Evolutionary conservation across 2,113 vertebrate species (phyloP).

Genomic region (Triplophysa dalaica): DNA sequence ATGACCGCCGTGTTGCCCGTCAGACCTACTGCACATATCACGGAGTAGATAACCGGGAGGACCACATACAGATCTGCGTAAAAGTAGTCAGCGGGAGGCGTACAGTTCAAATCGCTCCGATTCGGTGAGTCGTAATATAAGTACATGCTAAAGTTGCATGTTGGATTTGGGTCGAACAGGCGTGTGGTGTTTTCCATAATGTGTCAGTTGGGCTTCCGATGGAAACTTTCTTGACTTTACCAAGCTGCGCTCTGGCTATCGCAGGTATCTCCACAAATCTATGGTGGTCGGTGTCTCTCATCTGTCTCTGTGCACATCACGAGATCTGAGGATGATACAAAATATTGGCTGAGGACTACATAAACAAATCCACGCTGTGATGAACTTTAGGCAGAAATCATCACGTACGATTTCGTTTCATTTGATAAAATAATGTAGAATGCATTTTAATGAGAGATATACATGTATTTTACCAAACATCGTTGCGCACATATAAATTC

Average conservation of each 20-base stretch:
- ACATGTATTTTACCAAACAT: background rate
- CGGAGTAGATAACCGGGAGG: slow-evolving; percentile 82
- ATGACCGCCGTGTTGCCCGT: slow-evolving; percentile 87
- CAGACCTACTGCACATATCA: slow-evolving; percentile 85
- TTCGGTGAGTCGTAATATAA: slow-evolving; percentile 57
- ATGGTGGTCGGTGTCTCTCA: slow-evolving; percentile 2
- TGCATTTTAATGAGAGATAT: background rate
- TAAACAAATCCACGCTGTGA: background rate
- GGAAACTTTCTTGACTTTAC: slow-evolving; percentile 24
- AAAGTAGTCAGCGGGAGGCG: slow-evolving; percentile 61
- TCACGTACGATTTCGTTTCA: background rate
- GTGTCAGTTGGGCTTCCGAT: background rate
- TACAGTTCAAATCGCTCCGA: slow-evolving; percentile 64
- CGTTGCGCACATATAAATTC: background rate
- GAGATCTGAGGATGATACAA: slow-evolving; percentile 29
- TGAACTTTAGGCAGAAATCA: background rate
- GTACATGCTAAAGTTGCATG: slow-evolving; percentile 69
- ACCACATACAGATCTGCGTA: slow-evolving; percentile 79
- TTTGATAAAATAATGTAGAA: background rate
- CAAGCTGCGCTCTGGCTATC: background rate
- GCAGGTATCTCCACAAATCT: background rate
- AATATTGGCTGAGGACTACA: background rate
- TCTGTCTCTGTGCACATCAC: slow-evolving; percentile 39
- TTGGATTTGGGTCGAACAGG: background rate
- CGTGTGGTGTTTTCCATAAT: slow-evolving; percentile 71